Base-by-base conservation (phyloP, 2,797 vertebrate species). In the Emydoidea blandingii region DNA sequence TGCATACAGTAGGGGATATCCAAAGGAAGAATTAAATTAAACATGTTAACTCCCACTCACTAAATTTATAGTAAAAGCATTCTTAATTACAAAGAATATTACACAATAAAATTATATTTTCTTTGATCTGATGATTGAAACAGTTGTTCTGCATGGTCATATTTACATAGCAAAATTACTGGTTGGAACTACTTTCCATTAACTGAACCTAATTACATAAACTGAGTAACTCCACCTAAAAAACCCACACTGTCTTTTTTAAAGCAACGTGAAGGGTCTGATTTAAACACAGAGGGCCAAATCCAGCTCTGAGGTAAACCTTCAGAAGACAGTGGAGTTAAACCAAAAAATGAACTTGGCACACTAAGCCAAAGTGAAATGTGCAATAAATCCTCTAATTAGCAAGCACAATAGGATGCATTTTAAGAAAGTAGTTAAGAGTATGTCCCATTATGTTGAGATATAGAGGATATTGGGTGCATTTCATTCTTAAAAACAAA, bases 381-480 rank as follows among this genome's bases (percentile, higher is more conserved):
- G 44, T 14, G 23, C n/a, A 11, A 78, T 5, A 23, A 54, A 16
- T 18, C 56, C 1, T 2, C 37, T 79, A 10, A 0, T 65, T 12
- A 29, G 10, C 31, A 2, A 2, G 65, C 56, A 6, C 83, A 1
- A 1, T 0, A 3, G 2, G 34, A 76, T 8, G 85, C 3, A 0
- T 2, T 12, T 41, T 9, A 4, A 21, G 16, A 7, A 25, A 47
- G 0, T 2, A 57, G 4, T 5, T 19, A 3, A 41, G n/a, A 6
- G 10, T 14, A 2, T 31, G 15, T 12, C 6, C 37, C 1, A 0
- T 21, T 8, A 10, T 16, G 12, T 3, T 5, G 27, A 0, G 2
- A 1, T 49, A 1, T 0, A 8, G 52, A 84, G 29, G 19, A 14
- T 50, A 0, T 1, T 2, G 79, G 14, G 41, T 79, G 6, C 0